Evolutionary conservation across 2,113 vertebrate species (phyloP).

Genomic region (Hystrix cristata): DNA sequence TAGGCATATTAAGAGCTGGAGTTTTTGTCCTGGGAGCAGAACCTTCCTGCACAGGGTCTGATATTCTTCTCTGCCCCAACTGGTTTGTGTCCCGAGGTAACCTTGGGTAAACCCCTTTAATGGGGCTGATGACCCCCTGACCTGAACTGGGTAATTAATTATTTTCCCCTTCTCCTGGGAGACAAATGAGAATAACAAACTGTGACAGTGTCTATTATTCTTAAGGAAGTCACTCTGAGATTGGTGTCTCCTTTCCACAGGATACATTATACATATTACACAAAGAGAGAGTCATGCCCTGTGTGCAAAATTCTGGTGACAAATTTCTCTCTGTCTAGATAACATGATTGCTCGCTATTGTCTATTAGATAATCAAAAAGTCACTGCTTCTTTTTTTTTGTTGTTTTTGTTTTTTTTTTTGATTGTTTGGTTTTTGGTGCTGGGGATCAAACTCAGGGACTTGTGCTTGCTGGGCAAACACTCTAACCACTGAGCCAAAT

Average conservation of each 20-base stretch:
- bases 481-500: too few species aligned
- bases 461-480: too few species aligned
- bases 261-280: background rate
- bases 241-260: constrained; percentile 40
- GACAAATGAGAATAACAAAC: constrained; percentile 73
- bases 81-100: background rate
- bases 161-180: constrained; percentile 59
- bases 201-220: constrained; percentile 72
- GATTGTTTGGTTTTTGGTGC: too few species aligned
- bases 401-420: too few species aligned
- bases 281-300: background rate
- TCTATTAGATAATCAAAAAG: constrained; percentile 5
- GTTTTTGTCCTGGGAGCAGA: background rate
- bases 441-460: too few species aligned
- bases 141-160: constrained; percentile 67
- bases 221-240: constrained; percentile 71
- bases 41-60: background rate
- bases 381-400: background rate
- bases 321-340: constrained; percentile 25
- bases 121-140: constrained; percentile 52
- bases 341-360: background rate
- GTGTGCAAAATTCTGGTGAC: constrained; percentile 47
- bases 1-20: background rate
- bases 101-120: constrained; percentile 42
- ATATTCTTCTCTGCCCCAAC: background rate